Evolutionary conservation across 1,140 invertebrate species (phyloP), one percentile per base, ranked within the genome.

Genomic region (Bombus terrestris): DNA sequence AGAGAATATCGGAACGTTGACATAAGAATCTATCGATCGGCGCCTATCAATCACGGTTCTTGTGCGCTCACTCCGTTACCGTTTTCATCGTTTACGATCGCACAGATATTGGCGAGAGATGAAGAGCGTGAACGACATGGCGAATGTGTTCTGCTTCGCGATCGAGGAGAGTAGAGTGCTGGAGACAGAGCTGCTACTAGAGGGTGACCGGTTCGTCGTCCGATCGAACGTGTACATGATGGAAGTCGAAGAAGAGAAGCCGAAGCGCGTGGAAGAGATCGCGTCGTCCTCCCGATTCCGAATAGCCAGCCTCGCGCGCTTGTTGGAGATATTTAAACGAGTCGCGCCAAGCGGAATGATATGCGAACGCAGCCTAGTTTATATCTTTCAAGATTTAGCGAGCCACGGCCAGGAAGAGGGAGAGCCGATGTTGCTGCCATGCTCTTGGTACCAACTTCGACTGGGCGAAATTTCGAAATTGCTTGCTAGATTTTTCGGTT

Each of bases 351-450:
- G 79, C 43, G 96, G 96, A n/a, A 94, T 93, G 9, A 93, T 96
- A 12, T 88, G 95, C 37, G 93, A 95, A 86, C 92, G 95, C 53
- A 92, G 94, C 2, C 96, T 97, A 76, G 93, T 95, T n/a, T 96
- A 95, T 85, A 83, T 96, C 18, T 87, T 97, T 28, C 96, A 96
- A 92, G 96, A 96, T 89, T 94, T 96, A 81, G 91, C 96, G 22
- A 94, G 94, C 74, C 86, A 84, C 28, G 92, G 94, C 0, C 94
- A 94, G 73, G 95, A 96, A 90, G 93, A 94, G 32, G 95, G 94
- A 72, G 92, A 94, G 28, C 91, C 94, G 1, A 84, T 94, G 6
- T 86, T 94, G 37, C 93, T 96, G 43, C 96, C 96, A 10, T 89
- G 94, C 59, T 83, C 88, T 0, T 97, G 96, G 96, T 93, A 92